Base-by-base conservation (phyloP, 2,797 vertebrate species). In the Denticeps clupeoides region DNA sequence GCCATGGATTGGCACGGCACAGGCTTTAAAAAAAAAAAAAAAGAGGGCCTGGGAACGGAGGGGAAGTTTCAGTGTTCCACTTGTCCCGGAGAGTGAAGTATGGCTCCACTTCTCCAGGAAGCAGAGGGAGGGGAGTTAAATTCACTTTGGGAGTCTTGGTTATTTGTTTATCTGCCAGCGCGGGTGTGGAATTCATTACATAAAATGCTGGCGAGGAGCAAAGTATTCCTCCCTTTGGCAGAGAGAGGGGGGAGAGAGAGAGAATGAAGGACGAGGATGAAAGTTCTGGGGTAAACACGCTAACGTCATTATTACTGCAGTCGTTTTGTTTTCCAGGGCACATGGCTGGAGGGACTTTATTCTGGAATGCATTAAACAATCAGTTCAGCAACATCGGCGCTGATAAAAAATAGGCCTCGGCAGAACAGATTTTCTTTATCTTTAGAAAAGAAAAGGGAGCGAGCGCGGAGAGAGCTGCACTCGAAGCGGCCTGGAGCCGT, bases 81-180 rank as follows among this genome's bases (percentile, higher is more conserved):
- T n/a, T n/a, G n/a, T n/a, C n/a, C n/a, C n/a, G n/a, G n/a, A n/a
- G n/a, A 42, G 24, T 18, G 26, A 49, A 56, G 12, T 18, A n/a
- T 33, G 35, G 49, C 38, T 45, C 46, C 21, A 40, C 45, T 59
- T 56, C 45, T 41, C 23, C 33, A 46, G 47, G 32, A 58, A 47
- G 49, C 23, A 44, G 38, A 40, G 54, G 51, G 37, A 55, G 49
- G 52, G 52, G 50, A 58, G 60, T 51, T 27, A 64, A 65, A 67
- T 64, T 60, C 63, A 42, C 49, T 57, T 16, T 47, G 35, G 45
- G 55, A 50, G 54, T 44, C 45, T 51, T 37, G 22, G 48, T 60
- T 55, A 58, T 67, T 64, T 60, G 56, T 62, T 66, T 59, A 59
- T 64, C 60, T 60, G 56, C 61, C 58, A 63, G 59, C 47, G 23